Percentiles rank a stretch among this genome's conserved stretches.
phyloP scores from a whole-genome alignment of 2,797 vertebrate species.

The Benthosema pterotum region DNA sequence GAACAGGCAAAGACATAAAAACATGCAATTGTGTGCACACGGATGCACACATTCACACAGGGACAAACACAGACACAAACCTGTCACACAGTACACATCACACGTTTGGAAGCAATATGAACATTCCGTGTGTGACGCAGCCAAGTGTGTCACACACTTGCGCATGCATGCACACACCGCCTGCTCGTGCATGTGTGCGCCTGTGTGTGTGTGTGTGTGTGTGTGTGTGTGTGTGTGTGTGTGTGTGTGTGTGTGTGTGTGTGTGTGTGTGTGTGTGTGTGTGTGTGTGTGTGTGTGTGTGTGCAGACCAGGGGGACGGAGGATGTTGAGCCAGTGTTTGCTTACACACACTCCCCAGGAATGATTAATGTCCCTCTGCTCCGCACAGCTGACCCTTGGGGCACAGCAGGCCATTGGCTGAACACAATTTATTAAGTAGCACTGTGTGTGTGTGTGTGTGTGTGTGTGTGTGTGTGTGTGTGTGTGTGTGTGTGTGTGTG shows the following conservation, averaged over 20 bases:
- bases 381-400: constrained; percentile 62
- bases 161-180: constrained; percentile 18
- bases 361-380: constrained; percentile 75
- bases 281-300: constrained; percentile 12
- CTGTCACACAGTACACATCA: neutral
- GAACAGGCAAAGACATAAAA: constrained; percentile 9
- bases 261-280: constrained; percentile 1
- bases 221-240: too few relatives aligned
- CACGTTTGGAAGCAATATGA: too few relatives aligned
- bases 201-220: too few relatives aligned
- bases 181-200: neutral
- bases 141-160: too few relatives aligned
- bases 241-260: neutral
- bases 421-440: constrained; percentile 72
- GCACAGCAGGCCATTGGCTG: constrained; percentile 66
- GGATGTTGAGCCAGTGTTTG: constrained; percentile 44
- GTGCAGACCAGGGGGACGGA: constrained; percentile 8
- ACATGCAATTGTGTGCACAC: constrained; percentile 12
- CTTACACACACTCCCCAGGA: constrained; percentile 52
- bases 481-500: constrained; percentile 37
- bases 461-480: constrained; percentile 30
- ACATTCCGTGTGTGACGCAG: too few relatives aligned
- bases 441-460: constrained; percentile 32
- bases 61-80: neutral
- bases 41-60: constrained; percentile 14